phyloP scores from a whole-genome alignment of 1,140 invertebrate genomes.

The Paraescarpia echinospica region DNA sequence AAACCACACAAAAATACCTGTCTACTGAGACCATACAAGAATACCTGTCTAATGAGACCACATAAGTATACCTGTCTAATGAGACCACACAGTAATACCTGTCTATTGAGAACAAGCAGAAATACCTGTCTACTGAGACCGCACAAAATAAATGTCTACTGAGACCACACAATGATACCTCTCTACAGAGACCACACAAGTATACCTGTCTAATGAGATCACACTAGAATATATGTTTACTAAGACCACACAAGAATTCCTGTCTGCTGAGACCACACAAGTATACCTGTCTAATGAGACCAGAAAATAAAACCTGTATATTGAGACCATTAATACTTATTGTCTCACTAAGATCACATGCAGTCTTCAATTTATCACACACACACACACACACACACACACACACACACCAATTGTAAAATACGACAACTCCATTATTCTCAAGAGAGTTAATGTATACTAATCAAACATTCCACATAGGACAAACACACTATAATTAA shows the following conservation, averaged over 20 bases:
- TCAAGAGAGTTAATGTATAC: too few relatives aligned
- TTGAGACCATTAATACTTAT: too few relatives aligned
- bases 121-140: neutral
- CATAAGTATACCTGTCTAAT: neutral
- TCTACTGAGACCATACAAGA: neutral
- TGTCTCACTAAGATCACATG: too few relatives aligned
- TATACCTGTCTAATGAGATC: neutral
- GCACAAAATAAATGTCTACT: neutral
- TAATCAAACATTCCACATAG: too few relatives aligned
- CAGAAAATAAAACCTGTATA: too few relatives aligned
- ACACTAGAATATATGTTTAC: neutral
- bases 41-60: neutral
- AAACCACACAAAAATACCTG: neutral
- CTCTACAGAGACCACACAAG: neutral
- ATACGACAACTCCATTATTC: too few relatives aligned
- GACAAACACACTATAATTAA: too few relatives aligned
- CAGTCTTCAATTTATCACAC: too few relatives aligned
- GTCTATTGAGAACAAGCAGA: neutral
- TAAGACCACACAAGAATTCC: neutral
- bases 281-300: too few relatives aligned
- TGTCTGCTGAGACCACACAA: too few relatives aligned
- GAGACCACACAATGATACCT: neutral
- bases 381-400: too few relatives aligned
- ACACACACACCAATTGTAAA: too few relatives aligned
- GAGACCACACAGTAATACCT: neutral